phyloP scores from a whole-genome alignment of 2,797 vertebrate genomes.

The Antennarius maculatus region DNA sequence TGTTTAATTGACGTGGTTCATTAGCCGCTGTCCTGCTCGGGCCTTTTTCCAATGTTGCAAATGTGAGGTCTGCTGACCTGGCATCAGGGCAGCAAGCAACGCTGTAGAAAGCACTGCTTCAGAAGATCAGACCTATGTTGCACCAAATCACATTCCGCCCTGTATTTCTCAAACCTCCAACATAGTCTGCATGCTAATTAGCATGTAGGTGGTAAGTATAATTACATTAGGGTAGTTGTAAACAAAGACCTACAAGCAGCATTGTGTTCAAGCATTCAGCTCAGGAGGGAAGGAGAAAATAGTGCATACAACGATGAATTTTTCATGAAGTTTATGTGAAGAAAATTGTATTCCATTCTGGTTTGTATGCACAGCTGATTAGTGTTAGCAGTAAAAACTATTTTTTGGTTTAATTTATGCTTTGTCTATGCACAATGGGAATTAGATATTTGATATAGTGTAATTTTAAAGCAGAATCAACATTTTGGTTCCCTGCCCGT shows the following conservation, averaged over 20 bases:
- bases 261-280: slow-evolving; percentile 57
- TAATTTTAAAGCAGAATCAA: slow-evolving; percentile 12
- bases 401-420: background rate
- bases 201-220: slow-evolving; percentile 74
- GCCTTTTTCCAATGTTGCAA: slow-evolving; percentile 17
- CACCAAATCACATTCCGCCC: slow-evolving; percentile 55
- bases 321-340: slow-evolving; percentile 43
- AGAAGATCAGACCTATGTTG: slow-evolving; percentile 48
- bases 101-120: slow-evolving; percentile 30
- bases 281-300: slow-evolving; percentile 52
- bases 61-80: slow-evolving; percentile 12
- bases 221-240: slow-evolving; percentile 73
- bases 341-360: slow-evolving; percentile 18
- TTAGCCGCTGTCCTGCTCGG: slow-evolving; percentile 21
- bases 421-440: background rate
- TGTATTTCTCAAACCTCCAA: slow-evolving; percentile 60
- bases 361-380: slow-evolving; percentile 8
- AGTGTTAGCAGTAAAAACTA: slow-evolving; percentile 7
- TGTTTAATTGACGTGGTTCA: slow-evolving; percentile 30
- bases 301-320: slow-evolving; percentile 50
- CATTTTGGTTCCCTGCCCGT: slow-evolving; percentile 8
- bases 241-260: slow-evolving; percentile 69
- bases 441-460: background rate
- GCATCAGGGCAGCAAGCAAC: slow-evolving; percentile 6
- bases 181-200: slow-evolving; percentile 70